phyloP scores from a whole-genome alignment of 2,888 invertebrate genomes.

The Abrostola triplasia region DNA sequence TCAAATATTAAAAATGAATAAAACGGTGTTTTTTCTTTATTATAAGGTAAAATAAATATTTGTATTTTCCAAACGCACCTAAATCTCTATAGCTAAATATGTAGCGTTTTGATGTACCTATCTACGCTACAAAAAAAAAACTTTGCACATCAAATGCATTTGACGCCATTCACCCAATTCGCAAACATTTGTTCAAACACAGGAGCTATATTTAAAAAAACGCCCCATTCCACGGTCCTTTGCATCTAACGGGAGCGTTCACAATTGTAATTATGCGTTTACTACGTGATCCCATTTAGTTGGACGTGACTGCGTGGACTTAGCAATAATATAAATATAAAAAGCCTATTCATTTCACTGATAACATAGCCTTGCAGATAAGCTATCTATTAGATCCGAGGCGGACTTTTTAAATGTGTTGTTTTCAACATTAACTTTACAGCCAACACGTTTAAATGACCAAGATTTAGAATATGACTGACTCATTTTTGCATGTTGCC shows the following conservation, averaged over 20 bases:
- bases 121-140: background rate
- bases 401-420: constrained; percentile 25
- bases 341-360: constrained; percentile 55
- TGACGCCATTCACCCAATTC: constrained; percentile 45
- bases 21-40: too few species aligned
- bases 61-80: too few species aligned
- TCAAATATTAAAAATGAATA: too few species aligned
- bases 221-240: constrained; percentile 59
- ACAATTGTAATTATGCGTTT: constrained; percentile 80
- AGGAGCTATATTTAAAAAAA: constrained; percentile 51
- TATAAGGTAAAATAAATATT: too few species aligned
- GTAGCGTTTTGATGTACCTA: too few species aligned
- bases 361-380: constrained; percentile 50
- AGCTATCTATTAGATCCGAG: constrained; percentile 40
- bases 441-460: too few species aligned
- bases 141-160: constrained; percentile 17
- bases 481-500: too few species aligned
- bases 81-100: too few species aligned
- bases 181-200: constrained; percentile 46
- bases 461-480: too few species aligned
- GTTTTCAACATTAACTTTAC: constrained; percentile 2
- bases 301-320: constrained; percentile 78
- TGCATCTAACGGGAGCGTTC: constrained; percentile 69
- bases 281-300: constrained; percentile 83
- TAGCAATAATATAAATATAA: constrained; percentile 65